These are phyloP conservation scores for Salmo trutta DNA, from an alignment of 2,797 vertebrate genomes.

Conservation along the genomic window DNA sequence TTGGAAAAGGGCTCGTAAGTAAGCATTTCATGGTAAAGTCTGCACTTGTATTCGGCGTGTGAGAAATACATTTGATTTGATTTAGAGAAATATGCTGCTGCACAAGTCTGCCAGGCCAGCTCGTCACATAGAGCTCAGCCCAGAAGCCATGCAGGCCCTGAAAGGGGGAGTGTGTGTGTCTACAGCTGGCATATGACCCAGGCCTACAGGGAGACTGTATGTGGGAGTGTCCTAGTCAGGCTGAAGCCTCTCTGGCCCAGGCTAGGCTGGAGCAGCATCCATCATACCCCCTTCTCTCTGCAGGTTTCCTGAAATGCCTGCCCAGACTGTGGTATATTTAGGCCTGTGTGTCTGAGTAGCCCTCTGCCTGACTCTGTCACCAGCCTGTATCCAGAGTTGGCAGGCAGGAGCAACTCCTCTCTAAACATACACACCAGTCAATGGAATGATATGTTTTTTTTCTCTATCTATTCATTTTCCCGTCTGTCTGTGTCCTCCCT, in stretches of 20 bases:
- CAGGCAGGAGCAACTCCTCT: constrained; percentile 13
- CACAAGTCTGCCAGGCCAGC: constrained; percentile 2
- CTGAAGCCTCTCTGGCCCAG: constrained; percentile 15
- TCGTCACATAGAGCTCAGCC: too few species aligned
- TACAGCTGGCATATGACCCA: not conserved
- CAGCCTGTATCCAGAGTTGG: not conserved
- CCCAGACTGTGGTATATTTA: not conserved
- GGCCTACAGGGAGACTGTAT: constrained; percentile 20
- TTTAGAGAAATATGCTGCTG: too few species aligned
- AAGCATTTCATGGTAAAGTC: too few species aligned
- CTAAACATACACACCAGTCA: constrained; percentile 43
- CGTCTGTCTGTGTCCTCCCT: constrained; percentile 12
- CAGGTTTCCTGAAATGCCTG: not conserved
- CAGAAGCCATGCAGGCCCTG: too few species aligned
- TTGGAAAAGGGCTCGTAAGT: too few species aligned
- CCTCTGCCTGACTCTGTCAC: not conserved
- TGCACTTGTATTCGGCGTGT: too few species aligned
- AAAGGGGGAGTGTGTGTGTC: constrained; percentile 6
- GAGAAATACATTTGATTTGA: too few species aligned
- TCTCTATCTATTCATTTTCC: constrained; percentile 4
- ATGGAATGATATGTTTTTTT: constrained; percentile 1
- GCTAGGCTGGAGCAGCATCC: constrained; percentile 19
- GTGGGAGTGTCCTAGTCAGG: constrained; percentile 20
- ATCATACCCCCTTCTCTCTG: not conserved
- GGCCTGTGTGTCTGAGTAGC: not conserved